phyloP scores from a whole-genome alignment of 2,113 vertebrate species.

The Phoenicopterus ruber region DNA sequence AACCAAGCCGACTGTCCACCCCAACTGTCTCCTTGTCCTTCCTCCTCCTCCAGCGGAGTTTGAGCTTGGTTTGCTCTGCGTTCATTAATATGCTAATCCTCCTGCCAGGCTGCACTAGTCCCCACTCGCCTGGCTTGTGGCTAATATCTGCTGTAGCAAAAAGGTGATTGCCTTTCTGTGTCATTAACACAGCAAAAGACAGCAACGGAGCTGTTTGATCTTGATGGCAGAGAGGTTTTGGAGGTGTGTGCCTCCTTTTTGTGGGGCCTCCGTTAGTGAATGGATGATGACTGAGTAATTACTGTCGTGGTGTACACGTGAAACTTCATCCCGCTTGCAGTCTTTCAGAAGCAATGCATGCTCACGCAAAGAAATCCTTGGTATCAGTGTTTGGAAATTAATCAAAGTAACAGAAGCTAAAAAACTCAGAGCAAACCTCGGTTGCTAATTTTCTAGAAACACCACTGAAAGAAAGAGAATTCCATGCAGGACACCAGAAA shows the following conservation, averaged over 20 bases:
- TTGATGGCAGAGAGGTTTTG: not conserved
- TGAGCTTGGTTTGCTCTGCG: not conserved
- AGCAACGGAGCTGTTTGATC: not conserved
- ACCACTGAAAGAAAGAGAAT: not conserved
- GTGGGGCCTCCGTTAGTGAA: not conserved
- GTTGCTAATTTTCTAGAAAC: not conserved
- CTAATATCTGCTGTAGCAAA: not conserved
- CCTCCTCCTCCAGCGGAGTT: not conserved
- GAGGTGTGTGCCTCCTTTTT: not conserved
- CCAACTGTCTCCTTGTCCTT: not conserved
- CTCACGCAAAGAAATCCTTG: not conserved
- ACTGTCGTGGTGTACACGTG: not conserved
- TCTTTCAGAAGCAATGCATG: not conserved
- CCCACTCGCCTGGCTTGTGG: not conserved
- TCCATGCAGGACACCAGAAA: not conserved
- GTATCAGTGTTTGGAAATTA: not conserved
- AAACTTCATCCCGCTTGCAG: not conserved
- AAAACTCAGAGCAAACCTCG: not conserved
- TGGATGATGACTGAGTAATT: not conserved
- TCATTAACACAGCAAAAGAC: not conserved
- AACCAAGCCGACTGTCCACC: not conserved
- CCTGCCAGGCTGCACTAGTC: not conserved
- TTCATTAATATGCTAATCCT: not conserved
- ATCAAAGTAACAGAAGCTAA: not conserved
- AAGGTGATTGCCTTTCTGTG: not conserved